Evolutionary conservation across 1,140 invertebrate genomes (phyloP).

Genomic region (Zaprionus kolodkinae): DNA sequence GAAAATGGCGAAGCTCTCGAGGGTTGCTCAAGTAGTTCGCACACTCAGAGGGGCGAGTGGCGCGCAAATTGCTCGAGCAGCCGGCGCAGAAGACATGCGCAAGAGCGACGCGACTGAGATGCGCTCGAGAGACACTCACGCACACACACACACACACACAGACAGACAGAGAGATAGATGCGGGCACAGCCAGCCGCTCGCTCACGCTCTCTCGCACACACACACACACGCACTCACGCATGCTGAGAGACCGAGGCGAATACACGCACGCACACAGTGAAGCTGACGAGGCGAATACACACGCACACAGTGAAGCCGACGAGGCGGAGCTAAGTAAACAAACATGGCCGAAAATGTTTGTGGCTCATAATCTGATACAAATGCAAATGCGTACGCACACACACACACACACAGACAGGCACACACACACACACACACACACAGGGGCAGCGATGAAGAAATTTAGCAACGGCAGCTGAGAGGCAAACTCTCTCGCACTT

Average conservation of each 20-base stretch:
- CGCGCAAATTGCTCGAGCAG: slow-evolving; percentile 39
- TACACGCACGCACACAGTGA: slow-evolving; percentile 35
- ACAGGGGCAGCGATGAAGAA: slow-evolving; percentile 15
- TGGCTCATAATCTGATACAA: slow-evolving; percentile 82
- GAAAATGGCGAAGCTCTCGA: slow-evolving; percentile 72
- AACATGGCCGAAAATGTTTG: slow-evolving; percentile 84
- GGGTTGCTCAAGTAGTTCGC: slow-evolving; percentile 30
- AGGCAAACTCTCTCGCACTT: slow-evolving; percentile 43
- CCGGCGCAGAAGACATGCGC: slow-evolving; percentile 76
- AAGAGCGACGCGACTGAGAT: slow-evolving; percentile 63
- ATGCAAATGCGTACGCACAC: slow-evolving; percentile 66
- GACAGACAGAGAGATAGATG: slow-evolving; percentile 51
- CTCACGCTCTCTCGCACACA: slow-evolving; percentile 44
- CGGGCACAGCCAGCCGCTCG: slow-evolving; percentile 51
- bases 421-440: slow-evolving; percentile 2
- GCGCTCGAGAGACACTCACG: slow-evolving; percentile 62
- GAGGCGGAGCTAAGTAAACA: slow-evolving; percentile 84
- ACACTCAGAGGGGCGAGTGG: neutral
- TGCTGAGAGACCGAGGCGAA: neutral
- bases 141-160: slow-evolving; percentile 27
- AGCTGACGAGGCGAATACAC: neutral
- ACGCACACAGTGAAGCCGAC: slow-evolving; percentile 60
- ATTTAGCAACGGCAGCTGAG: slow-evolving; percentile 30
- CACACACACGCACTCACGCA: slow-evolving; percentile 4
- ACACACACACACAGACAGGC: slow-evolving; percentile 31